These are phyloP conservation scores for Echeneis naucrates DNA, from an alignment of 2,797 vertebrate genomes.

Conservation along the genomic window DNA sequence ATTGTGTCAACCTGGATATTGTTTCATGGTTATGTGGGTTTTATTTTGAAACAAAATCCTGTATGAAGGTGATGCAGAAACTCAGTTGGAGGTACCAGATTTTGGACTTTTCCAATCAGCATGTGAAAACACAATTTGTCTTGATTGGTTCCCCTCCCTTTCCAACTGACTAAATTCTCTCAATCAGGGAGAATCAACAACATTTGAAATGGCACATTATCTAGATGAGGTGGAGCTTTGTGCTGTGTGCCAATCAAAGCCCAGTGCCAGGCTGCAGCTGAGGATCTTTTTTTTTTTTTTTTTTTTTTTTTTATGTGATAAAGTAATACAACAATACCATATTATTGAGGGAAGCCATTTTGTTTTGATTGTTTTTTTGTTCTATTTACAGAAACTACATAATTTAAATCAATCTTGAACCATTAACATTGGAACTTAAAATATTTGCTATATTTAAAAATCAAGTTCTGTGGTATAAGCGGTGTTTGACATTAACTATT, in stretches of 20 bases:
- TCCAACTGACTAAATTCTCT: constrained; percentile 25
- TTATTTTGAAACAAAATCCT: constrained; percentile 10
- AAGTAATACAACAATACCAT: background rate
- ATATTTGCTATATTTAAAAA: constrained; percentile 18
- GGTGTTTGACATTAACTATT: constrained; percentile 35
- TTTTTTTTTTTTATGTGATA: constrained; percentile 21
- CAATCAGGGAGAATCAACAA: constrained; percentile 43
- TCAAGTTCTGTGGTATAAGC: constrained; percentile 16
- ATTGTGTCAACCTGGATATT: background rate
- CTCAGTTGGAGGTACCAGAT: constrained; percentile 9
- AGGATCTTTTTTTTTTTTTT: constrained; percentile 4
- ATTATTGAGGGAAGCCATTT: background rate
- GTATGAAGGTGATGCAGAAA: background rate
- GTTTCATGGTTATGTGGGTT: constrained; percentile 10
- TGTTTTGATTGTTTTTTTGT: too few relatives aligned
- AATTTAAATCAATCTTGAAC: constrained; percentile 10
- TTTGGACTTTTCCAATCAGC: constrained; percentile 37
- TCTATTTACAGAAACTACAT: constrained; percentile 1
- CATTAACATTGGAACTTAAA: constrained; percentile 13
- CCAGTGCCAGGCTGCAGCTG: constrained; percentile 3
- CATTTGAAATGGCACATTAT: constrained; percentile 33
- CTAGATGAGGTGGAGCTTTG: constrained; percentile 21
- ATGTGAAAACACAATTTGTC: constrained; percentile 50
- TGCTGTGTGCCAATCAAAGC: constrained; percentile 34
- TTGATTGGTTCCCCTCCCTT: constrained; percentile 50